A percentile compares a stretch with the other conserved stretches of the same genome.
Evolutionary conservation across 2,113 vertebrate species (phyloP).

Genomic region (Carassius carassius): DNA sequence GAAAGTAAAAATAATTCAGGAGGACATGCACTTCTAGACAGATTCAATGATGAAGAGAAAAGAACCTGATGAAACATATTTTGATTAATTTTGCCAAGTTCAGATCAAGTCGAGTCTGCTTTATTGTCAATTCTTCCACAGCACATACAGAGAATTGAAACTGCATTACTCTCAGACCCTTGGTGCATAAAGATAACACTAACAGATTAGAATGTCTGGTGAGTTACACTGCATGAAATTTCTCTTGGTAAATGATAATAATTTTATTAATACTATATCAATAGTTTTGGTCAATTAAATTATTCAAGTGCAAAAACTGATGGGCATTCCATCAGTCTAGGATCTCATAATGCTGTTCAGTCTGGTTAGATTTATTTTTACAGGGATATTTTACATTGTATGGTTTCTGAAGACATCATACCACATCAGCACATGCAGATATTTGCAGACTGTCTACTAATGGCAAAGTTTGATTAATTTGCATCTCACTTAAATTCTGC

Average conservation of each 20-base stretch:
- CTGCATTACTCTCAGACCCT: too few relatives aligned
- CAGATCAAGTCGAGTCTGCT: too few relatives aligned
- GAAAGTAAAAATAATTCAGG: neutral
- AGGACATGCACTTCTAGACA: neutral
- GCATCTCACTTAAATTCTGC: slow-evolving; percentile 29
- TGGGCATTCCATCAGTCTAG: neutral
- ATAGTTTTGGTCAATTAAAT: neutral
- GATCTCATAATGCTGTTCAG: neutral
- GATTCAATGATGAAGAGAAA: neutral
- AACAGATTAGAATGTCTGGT: neutral
- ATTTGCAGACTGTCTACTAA: slow-evolving; percentile 9
- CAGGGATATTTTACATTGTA: neutral
- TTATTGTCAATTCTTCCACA: too few relatives aligned
- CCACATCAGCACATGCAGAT: neutral
- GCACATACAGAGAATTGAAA: too few relatives aligned
- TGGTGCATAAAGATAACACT: too few relatives aligned
- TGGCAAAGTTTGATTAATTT: slow-evolving; percentile 38
- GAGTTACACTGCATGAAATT: neutral
- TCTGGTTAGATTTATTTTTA: neutral
- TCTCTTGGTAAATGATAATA: neutral
- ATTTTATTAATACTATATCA: neutral
- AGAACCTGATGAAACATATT: slow-evolving; percentile 6
- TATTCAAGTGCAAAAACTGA: neutral
- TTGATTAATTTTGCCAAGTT: neutral
- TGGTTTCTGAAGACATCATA: neutral